phyloP scores from a whole-genome alignment of 2,797 vertebrate genomes.

The Notolabrus celidotus region DNA sequence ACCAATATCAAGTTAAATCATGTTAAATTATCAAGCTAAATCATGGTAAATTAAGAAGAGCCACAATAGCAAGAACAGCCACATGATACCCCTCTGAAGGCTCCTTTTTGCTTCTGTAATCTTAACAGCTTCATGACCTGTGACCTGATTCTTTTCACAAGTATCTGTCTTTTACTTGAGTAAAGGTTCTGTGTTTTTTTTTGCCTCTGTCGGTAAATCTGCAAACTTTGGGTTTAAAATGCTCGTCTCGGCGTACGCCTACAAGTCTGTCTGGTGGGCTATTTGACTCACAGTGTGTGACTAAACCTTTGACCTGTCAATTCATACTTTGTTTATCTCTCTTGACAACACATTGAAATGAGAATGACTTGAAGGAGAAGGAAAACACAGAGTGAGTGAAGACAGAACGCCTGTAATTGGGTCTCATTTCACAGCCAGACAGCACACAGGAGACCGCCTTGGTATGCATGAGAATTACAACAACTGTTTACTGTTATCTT shows the following conservation, averaged over 20 bases:
- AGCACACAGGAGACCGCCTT: constrained; percentile 22
- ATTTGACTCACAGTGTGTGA: constrained; percentile 40
- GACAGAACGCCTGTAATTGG: constrained; percentile 68
- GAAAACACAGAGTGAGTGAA: constrained; percentile 54
- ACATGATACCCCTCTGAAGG: too few relatives aligned
- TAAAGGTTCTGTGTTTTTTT: neutral
- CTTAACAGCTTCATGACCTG: neutral
- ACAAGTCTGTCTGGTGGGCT: constrained; percentile 1
- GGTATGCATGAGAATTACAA: constrained; percentile 63
- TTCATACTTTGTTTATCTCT: constrained; percentile 66
- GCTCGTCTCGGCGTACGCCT: neutral
- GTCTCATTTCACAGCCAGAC: constrained; percentile 58
- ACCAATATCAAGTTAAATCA: too few relatives aligned
- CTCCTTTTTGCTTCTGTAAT: too few relatives aligned
- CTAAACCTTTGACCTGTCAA: constrained; percentile 51
- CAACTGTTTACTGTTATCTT: constrained; percentile 36
- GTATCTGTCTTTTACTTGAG: neutral
- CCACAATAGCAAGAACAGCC: too few relatives aligned
- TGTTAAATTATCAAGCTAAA: too few relatives aligned
- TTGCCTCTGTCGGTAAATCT: constrained; percentile 46
- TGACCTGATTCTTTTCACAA: neutral
- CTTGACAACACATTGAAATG: constrained; percentile 60
- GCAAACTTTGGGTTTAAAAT: constrained; percentile 11
- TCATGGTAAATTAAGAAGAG: too few relatives aligned
- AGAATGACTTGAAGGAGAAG: constrained; percentile 22